Percentiles rank a stretch among this genome's conserved stretches.
phyloP scores from a whole-genome alignment of 2,888 invertebrate genomes.

The Teleiodes luculella region DNA sequence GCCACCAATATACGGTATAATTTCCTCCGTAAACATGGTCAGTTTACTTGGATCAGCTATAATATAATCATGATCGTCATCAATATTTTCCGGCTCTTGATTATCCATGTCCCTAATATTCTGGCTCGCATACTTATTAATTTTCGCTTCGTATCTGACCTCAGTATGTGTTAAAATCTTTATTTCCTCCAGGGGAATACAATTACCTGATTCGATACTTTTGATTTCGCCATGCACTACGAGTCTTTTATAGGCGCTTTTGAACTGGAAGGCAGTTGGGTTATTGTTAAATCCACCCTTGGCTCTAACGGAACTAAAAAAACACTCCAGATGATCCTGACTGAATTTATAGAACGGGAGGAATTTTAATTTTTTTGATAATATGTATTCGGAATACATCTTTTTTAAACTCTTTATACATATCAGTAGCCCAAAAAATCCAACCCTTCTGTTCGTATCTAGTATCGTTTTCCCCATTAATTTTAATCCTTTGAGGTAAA shows the following conservation, averaged over 20 bases:
- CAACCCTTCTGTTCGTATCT: background rate
- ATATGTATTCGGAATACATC: background rate
- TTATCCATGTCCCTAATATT: background rate
- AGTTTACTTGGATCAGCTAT: too few relatives aligned
- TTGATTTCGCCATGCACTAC: background rate
- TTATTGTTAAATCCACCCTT: too few relatives aligned
- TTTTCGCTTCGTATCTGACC: background rate
- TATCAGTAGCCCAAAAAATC: constrained; percentile 7
- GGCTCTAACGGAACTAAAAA: too few relatives aligned
- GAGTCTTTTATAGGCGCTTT: background rate
- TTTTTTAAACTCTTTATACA: constrained; percentile 1
- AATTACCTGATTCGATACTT: background rate
- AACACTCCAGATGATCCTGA: constrained; percentile 22
- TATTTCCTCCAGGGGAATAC: background rate
- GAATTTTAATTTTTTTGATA: background rate
- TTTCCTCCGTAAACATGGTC: too few relatives aligned
- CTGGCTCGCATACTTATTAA: background rate
- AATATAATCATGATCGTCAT: background rate
- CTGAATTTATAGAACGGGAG: constrained; percentile 15
- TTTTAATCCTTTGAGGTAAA: too few relatives aligned
- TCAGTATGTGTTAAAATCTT: background rate
- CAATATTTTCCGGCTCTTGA: background rate
- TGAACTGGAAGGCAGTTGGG: too few relatives aligned
- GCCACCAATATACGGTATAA: too few relatives aligned
- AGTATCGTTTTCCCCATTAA: background rate